phyloP scores from a whole-genome alignment of 2,888 invertebrate genomes.

The Platycnemis pennipes region DNA sequence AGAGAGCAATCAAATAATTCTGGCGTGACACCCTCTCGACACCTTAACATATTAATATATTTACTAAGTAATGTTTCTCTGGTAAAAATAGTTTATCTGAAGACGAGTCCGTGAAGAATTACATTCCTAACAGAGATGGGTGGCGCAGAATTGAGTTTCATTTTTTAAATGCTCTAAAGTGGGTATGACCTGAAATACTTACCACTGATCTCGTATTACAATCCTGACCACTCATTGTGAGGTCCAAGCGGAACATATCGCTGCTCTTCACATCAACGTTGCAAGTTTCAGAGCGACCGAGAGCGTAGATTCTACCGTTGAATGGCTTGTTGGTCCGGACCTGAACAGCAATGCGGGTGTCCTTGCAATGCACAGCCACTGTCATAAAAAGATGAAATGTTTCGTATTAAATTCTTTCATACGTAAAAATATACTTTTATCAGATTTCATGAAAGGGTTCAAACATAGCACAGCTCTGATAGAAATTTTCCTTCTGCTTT shows the following conservation, averaged over 20 bases:
- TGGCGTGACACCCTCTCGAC: too few species aligned
- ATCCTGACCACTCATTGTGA: constrained; percentile 96
- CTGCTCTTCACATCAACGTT: constrained; percentile 96
- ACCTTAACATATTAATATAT: too few species aligned
- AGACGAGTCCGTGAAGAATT: too few species aligned
- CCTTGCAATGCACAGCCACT: constrained; percentile 97
- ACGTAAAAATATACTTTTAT: background rate
- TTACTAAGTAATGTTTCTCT: too few species aligned
- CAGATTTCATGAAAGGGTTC: background rate
- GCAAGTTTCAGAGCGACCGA: constrained; percentile 96
- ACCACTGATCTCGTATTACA: constrained; percentile 98
- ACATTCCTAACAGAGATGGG: too few species aligned
- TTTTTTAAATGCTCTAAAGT: too few species aligned
- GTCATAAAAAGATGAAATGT: constrained; percentile 73
- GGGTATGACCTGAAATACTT: too few species aligned
- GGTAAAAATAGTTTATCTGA: too few species aligned
- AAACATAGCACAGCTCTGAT: too few species aligned
- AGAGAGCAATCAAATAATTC: too few species aligned
- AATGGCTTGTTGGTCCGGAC: constrained; percentile 96
- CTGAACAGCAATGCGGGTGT: constrained; percentile 95
- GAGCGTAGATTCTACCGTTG: constrained; percentile 95
- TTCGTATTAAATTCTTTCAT: background rate
- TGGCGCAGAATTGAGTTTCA: too few species aligned
- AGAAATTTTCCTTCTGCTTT: too few species aligned
- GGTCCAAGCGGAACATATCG: constrained; percentile 93